Evolutionary conservation across 2,888 invertebrate genomes (phyloP), one percentile per base, ranked within the genome.

Genomic region (Lamellibrachia satsuma): DNA sequence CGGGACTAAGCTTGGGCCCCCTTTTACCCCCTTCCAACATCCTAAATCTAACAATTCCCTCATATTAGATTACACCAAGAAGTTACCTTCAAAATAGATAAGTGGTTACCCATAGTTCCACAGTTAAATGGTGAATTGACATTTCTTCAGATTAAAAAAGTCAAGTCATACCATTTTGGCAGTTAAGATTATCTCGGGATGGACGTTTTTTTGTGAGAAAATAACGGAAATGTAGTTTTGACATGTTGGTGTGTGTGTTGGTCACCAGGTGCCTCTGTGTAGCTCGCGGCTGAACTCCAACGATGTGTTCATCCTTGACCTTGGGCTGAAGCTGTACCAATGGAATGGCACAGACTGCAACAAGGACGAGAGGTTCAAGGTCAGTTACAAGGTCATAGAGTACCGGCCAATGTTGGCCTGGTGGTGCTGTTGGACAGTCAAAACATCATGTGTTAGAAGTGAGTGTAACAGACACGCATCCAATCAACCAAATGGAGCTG

Each of bases 231-330:
- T 91, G 11, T 39, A 11, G n/a, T 52, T 91, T 91, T 91, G 11
- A 91, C 39, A 3, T 15, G 22, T 75, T 75, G 22, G 75, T 75
- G 75, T 22, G 2, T 75, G 22, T 75, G 75, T 75, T 75, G 75
- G 4, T n/a, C 75, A 75, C 75, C 75, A 94, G 94, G 94, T 94
- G 75, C 94, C 94, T 2, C 75, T 92, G 52, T 91, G 90, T 57
- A 92, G 92, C 51, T 90, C 91, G 39, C 92, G 94, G 6, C 93
- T 96, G 75, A 95, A 95, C 57, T 93, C 94, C 51, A 94, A 93
- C 52, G 96, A 96, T 94, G 96, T 96, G 6, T 96, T 95, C 93
- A 96, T 96, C 52, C 94, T 96, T 90, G 96, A 96, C 93, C 92
- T 94, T 7, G 96, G 96, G 7, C 92, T 94, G 11, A 93, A 93